phyloP scores from a whole-genome alignment of 2,888 invertebrate genomes.

The Pseudococcus longispinus region DNA sequence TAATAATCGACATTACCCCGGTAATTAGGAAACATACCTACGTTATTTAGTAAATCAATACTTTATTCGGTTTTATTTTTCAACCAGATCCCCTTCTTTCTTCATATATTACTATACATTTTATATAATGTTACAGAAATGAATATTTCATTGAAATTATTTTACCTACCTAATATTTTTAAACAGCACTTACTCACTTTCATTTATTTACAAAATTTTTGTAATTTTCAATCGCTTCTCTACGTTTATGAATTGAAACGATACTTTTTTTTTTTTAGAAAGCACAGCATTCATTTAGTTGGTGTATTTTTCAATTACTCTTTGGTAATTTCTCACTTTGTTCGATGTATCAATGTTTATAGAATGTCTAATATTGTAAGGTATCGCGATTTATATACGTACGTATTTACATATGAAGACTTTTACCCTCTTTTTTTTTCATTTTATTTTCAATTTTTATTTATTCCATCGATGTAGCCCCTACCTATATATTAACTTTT shows the following conservation, averaged over 20 bases:
- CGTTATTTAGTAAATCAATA: slow-evolving; percentile 13
- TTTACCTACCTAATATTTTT: slow-evolving; percentile 2
- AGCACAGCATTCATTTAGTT: slow-evolving; percentile 14
- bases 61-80: neutral
- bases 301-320: slow-evolving; percentile 17
- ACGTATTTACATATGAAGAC: neutral
- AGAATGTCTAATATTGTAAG: neutral
- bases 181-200: slow-evolving; percentile 27
- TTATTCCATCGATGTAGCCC: neutral
- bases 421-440: neutral
- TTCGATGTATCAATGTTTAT: neutral
- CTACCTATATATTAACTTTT: neutral
- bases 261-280: neutral
- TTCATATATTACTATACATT: neutral
- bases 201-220: neutral
- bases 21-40: neutral
- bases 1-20: neutral
- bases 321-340: neutral
- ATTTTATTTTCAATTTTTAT: neutral
- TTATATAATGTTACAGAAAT: slow-evolving; percentile 23
- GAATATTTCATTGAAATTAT: slow-evolving; percentile 28
- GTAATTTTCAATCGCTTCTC: slow-evolving; percentile 24
- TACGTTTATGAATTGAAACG: neutral
- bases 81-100: neutral
- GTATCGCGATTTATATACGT: neutral